Evolutionary conservation across 2,113 vertebrate species (phyloP).

Genomic region (Sylvicapra grimmia): DNA sequence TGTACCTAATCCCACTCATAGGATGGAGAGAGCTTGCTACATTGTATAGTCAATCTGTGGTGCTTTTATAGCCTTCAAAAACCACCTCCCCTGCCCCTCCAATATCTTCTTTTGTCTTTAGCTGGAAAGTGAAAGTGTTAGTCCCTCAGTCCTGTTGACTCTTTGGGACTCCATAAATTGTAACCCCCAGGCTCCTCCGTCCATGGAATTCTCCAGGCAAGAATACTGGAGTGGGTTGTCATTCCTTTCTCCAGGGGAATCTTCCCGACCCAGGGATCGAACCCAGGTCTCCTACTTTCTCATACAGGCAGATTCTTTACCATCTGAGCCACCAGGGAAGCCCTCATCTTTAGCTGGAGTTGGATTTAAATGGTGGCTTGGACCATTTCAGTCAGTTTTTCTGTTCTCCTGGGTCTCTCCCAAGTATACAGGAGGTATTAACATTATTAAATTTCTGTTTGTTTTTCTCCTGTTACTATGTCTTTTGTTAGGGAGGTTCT

Average conservation of each 20-base stretch:
- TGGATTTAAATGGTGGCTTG: not conserved
- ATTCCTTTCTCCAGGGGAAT: not conserved
- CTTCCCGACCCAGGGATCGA: not conserved
- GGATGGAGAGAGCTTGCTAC: not conserved
- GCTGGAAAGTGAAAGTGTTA: not conserved
- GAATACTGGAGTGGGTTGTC: not conserved
- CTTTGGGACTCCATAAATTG: not conserved
- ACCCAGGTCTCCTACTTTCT: not conserved
- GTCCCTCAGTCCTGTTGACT: not conserved
- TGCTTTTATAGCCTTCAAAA: not conserved
- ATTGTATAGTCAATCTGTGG: not conserved
- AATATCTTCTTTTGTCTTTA: not conserved
- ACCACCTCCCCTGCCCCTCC: not conserved
- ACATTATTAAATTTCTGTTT: not conserved
- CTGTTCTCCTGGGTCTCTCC: not conserved
- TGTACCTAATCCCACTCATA: not conserved
- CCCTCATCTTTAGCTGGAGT: not conserved
- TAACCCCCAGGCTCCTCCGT: not conserved
- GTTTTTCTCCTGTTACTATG: not conserved
- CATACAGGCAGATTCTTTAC: not conserved
- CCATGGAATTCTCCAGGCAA: not conserved
- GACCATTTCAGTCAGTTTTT: not conserved
- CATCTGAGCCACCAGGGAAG: not conserved
- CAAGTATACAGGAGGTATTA: not conserved
- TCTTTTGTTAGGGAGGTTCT: not conserved